Percentiles rank a stretch among this genome's conserved stretches.
Conservation (phyloP, 2,113 vertebrate genomes). For the Ranitomeya imitator region DNA sequence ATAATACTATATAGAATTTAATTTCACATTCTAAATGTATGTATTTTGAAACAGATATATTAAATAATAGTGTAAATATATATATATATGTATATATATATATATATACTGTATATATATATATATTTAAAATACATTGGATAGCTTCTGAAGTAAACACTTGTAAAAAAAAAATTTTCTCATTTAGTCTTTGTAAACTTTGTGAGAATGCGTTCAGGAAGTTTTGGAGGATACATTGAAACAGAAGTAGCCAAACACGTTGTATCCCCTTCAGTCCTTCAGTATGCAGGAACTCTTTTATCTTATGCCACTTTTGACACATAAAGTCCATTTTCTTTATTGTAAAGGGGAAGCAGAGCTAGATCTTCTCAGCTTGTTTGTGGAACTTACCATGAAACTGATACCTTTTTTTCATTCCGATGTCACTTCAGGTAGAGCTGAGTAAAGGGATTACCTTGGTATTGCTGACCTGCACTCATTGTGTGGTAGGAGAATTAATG, state of each 20-base stretch:
- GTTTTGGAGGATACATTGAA: neutral
- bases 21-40: too few relatives aligned
- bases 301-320: slow-evolving; percentile 45
- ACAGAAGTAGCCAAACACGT: neutral
- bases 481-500: slow-evolving; percentile 67
- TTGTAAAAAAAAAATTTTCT: neutral
- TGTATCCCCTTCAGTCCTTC: slow-evolving; percentile 48
- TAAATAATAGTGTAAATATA: neutral
- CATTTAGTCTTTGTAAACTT: neutral
- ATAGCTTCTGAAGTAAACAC: neutral
- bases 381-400: slow-evolving; percentile 72
- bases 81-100: neutral
- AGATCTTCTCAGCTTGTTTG: slow-evolving; percentile 59
- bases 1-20: too few relatives aligned
- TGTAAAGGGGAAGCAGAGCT: neutral
- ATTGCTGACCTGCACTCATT: slow-evolving; percentile 75
- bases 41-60: too few relatives aligned
- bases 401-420: slow-evolving; percentile 71
- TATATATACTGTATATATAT: neutral
- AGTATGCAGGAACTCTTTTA: slow-evolving; percentile 51
- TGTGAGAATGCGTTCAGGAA: neutral
- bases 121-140: neutral
- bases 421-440: slow-evolving; percentile 70
- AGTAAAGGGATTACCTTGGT: slow-evolving; percentile 75
- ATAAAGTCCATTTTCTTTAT: slow-evolving; percentile 33